phyloP scores from a whole-genome alignment of 2,888 invertebrate genomes.

The Brachyopa scutellaris region DNA sequence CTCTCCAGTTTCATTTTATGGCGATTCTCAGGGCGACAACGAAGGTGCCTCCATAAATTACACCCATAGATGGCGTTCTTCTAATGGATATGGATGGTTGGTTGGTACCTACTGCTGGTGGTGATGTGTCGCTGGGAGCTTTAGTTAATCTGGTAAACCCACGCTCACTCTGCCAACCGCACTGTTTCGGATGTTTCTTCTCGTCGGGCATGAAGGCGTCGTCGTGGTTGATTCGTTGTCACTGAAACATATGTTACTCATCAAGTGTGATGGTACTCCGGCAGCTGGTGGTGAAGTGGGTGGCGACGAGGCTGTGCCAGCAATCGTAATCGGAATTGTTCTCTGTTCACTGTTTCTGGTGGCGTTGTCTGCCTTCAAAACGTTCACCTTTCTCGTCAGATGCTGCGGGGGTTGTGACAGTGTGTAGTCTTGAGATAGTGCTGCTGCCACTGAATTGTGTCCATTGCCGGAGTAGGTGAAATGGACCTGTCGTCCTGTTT shows the following conservation, averaged over 20 bases:
- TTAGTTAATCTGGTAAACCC: constrained; percentile 79
- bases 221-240: constrained; percentile 76
- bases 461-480: constrained; percentile 42
- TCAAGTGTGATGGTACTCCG: constrained; percentile 75
- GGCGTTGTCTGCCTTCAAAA: constrained; percentile 57
- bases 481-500: constrained; percentile 52
- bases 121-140: not conserved
- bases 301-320: constrained; percentile 8
- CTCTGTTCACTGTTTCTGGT: constrained; percentile 45
- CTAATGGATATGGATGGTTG: too few species aligned
- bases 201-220: constrained; percentile 61
- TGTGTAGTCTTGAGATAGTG: not conserved
- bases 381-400: constrained; percentile 28
- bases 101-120: constrained; percentile 21
- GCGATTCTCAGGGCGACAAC: constrained; percentile 48
- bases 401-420: constrained; percentile 3
- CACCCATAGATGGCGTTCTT: constrained; percentile 66
- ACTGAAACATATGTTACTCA: constrained; percentile 80
- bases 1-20: too few species aligned
- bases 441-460: not conserved
- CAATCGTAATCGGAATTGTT: constrained; percentile 22
- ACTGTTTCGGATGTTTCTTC: constrained; percentile 76
- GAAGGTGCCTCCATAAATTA: constrained; percentile 64
- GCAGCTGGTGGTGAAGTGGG: not conserved
- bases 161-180: constrained; percentile 79